Base-by-base conservation (phyloP, 1,140 invertebrate species). In the Medauroidea extradentata region DNA sequence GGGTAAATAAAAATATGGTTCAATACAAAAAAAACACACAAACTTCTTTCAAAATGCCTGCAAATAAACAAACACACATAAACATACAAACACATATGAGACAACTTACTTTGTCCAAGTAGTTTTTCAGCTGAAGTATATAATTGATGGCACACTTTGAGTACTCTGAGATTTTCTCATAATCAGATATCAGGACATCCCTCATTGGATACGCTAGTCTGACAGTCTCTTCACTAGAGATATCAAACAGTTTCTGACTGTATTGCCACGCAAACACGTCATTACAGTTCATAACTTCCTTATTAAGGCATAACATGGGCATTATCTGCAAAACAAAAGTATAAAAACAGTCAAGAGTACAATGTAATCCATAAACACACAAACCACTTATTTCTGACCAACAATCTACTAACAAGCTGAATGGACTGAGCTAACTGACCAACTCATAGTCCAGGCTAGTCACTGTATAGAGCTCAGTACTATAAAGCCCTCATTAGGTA, bases 71-170 rank as follows among this genome's bases (percentile, higher is more conserved):
- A 29, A 29, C 3, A 4, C 24, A 27, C 3, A n/a, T 27, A 29
- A 8, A 29, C 16, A 3, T 27, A 3, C 18, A 5, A 14, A 1
- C 2, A 29, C 14, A 14, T 19, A 18, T 3, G 13, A 34, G 11
- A n/a, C 19, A n/a, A 52, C 80, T 77, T 68, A 87, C 83, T 8
- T 85, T 81, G 57, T 82, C 81, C 66, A 87, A 83, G 14, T 76
- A 68, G 13, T 85, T 73, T 14, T 83, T 77, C 3, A 84, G 73
- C 52, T 83, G 68, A 1, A 80, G 72, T n/a, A 75, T 66, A 53
- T 79, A 66, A n/a, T 74, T 62, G 7, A 67, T 71, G 34, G 66
- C 57, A 79, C 79, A 66, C 57, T 65, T 38, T 75, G 78, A 63
- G 60, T 74, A 58, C 18, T 69, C 69, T 51, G 75, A 64, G 61